Conservation (phyloP, 2,113 vertebrate genomes). For the Crotophaga sulcirostris region DNA sequence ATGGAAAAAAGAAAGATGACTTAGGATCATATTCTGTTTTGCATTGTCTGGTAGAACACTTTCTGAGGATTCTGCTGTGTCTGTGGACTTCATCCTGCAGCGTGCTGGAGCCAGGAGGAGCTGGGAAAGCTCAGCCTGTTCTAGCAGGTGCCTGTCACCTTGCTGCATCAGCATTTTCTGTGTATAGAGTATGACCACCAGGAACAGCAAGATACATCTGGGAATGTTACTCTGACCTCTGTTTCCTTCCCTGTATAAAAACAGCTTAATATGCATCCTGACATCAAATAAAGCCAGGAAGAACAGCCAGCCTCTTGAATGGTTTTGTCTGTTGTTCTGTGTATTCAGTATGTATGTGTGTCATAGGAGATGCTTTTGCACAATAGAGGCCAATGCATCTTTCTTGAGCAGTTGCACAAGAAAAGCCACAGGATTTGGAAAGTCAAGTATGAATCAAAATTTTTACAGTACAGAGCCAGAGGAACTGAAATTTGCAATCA, state of each 20-base stretch:
- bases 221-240: background rate
- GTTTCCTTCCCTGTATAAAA: background rate
- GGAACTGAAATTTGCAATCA: conserved; percentile 68
- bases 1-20: background rate
- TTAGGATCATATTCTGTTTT: background rate
- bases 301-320: background rate
- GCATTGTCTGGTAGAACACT: background rate
- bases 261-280: background rate
- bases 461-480: conserved; percentile 32
- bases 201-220: background rate
- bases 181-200: background rate
- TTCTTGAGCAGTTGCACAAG: conserved; percentile 53
- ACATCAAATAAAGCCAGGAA: background rate
- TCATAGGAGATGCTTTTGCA: conserved; percentile 13
- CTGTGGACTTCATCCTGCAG: background rate
- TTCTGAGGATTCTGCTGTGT: background rate
- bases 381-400: background rate
- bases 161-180: background rate
- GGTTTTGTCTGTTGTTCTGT: background rate
- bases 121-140: background rate
- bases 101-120: background rate
- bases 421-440: conserved; percentile 54
- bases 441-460: conserved; percentile 63
- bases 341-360: background rate
- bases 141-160: background rate